Base-by-base conservation (phyloP, 2,113 vertebrate genomes). In the Epinephelus cyanopodus region DNA sequence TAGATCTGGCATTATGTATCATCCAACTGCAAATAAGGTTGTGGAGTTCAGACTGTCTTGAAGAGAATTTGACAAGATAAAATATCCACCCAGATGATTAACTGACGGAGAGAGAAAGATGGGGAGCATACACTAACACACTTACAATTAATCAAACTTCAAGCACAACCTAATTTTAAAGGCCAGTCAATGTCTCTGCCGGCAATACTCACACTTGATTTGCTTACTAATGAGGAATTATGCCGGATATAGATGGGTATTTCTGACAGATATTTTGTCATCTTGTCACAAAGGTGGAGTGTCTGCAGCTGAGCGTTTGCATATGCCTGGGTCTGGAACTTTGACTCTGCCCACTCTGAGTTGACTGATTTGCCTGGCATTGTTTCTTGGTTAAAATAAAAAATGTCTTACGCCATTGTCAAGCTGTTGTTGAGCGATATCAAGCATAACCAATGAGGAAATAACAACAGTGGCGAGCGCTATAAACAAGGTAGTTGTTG, bases 1-100 rank as follows among this genome's bases (percentile, higher is more conserved):
- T 29, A 10, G 5, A 53, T 45, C 42, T n/a, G 42, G 15, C 27
- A 71, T 56, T 81, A 66, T 70, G 33, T 57, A 52, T 73, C 25
- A 66, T 73, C 65, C 45, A 39, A 23, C 67, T 70, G 54, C 10
- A 72, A 78, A 85, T 81, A 25, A 64, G 80, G 33, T 71, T 85
- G 53, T 39, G 62, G 45, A 68, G 27, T 52, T 74, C 75, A 64
- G 37, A 64, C 74, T 81, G 67, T 60, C 68, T 69, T 78, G 54
- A 77, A 60, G 33, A 89, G 70, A 68, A 63, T 81, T 65, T 73
- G 78, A 76, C 71, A 79, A 25, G 67, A 72, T 57, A 29, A 66
- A 87, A 48, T 27, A 81, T 57, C 48, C 64, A 13, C 39, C 8
- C 67, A 25, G 45, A 81, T 84, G 56, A 68, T 65, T 78, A 82